Base-by-base conservation (phyloP, 2,888 invertebrate genomes). In the Barypeithes pellucidus region DNA sequence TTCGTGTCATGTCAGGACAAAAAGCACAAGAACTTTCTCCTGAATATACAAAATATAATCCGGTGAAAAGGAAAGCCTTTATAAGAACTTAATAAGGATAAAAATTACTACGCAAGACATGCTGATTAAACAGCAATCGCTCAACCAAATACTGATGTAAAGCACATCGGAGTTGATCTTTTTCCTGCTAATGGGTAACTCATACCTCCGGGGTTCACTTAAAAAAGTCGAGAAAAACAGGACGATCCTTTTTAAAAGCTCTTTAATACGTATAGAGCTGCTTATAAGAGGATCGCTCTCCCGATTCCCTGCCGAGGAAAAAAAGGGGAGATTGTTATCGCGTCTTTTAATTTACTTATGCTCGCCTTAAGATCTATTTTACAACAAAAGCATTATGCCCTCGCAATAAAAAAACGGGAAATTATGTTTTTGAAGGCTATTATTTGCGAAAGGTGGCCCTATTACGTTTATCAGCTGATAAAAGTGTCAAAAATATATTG, bases 281-380 rank as follows among this genome's bases (percentile, higher is more conserved):
- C 79, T 79, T 79, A 79, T 77, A 79, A 75, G 76, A 76, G 77
- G 79, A 79, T 79, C 79, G 76, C 76, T 75, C 72, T 77, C 84
- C 83, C 81, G 82, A 84, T 85, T 84, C 82, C 81, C 80, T 82
- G 80, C 80, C 80, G 61, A 72, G 70, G 68, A 80, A 81, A 83
- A 83, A 83, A 82, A 89, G 90, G 91, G 91, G 90, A 91, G 91
- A 91, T 91, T 89, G 90, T 90, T 92, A 92, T 92, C 92, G 90
- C 90, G 89, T 90, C 89, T 90, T 91, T 91, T 92, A 92, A 92
- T 92, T 92, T 92, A 92, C 91, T 92, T 92, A 91, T 91, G 90
- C 90, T 89, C 90, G 71, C 89, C 89, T 90, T 89, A 89, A 89
- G 90, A 90, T 91, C 91, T 91, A 91, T 92, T 91, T 76, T 91